Evolutionary conservation across 2,888 invertebrate species (phyloP).

Genomic region (Ametastegia equiseti): DNA sequence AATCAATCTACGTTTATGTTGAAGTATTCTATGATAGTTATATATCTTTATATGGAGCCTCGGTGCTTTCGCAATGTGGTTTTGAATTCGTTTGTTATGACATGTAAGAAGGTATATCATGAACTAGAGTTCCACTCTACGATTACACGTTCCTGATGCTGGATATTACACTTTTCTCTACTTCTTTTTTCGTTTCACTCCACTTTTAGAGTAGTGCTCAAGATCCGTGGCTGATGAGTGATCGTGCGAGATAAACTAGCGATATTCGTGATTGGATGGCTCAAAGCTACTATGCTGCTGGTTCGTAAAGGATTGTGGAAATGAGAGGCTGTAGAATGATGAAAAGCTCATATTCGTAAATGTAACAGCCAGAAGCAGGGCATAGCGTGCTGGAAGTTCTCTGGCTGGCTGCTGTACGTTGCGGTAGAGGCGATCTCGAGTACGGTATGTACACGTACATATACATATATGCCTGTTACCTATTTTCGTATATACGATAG

Average conservation of each 20-base stretch:
- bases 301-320: constrained; percentile 17
- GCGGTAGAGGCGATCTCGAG: constrained; percentile 17
- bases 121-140: neutral
- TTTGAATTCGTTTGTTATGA: neutral
- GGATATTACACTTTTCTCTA: neutral
- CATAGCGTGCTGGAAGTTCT: neutral
- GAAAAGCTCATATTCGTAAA: constrained; percentile 20
- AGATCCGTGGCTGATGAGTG: neutral
- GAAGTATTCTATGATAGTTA: no score
- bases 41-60: neutral
- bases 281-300: neutral
- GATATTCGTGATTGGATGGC: constrained; percentile 11
- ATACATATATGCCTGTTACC: neutral
- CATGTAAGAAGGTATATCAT: neutral
- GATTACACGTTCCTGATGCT: neutral
- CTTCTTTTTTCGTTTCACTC: no score
- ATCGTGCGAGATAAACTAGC: neutral
- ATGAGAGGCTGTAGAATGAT: neutral
- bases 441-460: neutral
- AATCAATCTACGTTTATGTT: neutral
- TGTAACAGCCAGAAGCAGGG: constrained; percentile 21
- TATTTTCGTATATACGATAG: neutral
- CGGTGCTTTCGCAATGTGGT: neutral
- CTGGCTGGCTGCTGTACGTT: constrained; percentile 25
- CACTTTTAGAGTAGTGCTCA: neutral